A percentile compares a stretch with the other conserved stretches of the same genome.
phyloP scores from a whole-genome alignment of 1,140 invertebrate genomes.

The Drosophila azteca region DNA sequence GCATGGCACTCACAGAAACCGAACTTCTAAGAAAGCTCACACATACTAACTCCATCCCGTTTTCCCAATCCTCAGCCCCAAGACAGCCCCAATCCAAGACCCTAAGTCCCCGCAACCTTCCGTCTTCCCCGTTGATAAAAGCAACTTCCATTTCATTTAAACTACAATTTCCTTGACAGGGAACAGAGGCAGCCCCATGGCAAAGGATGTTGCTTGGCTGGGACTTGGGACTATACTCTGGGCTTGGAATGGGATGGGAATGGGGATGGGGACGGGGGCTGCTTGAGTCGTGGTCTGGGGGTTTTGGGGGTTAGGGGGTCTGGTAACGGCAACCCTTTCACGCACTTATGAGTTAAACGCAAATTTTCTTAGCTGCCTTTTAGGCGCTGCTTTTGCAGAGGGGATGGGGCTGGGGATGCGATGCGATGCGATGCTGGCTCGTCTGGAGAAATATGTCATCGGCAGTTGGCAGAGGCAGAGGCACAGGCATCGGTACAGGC shows the following conservation, averaged over 20 bases:
- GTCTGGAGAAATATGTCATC: slow-evolving; percentile 82
- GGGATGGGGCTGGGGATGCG: background rate
- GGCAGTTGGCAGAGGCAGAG: slow-evolving; percentile 60
- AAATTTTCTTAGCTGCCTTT: slow-evolving; percentile 82
- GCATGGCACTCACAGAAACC: slow-evolving; percentile 4
- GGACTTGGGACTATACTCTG: slow-evolving; percentile 8
- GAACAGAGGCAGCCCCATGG: slow-evolving; percentile 63
- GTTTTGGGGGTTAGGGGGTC: too few relatives aligned
- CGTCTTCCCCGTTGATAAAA: slow-evolving; percentile 74
- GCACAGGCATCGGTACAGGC: background rate
- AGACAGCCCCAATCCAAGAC: slow-evolving; percentile 22
- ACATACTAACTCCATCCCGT: slow-evolving; percentile 44
- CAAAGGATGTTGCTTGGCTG: slow-evolving; percentile 27
- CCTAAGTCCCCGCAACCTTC: slow-evolving; percentile 14
- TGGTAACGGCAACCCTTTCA: slow-evolving; percentile 70
- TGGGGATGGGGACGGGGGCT: slow-evolving; percentile 4
- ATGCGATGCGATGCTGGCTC: slow-evolving; percentile 24
- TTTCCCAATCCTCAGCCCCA: slow-evolving; percentile 8
- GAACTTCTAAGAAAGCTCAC: slow-evolving; percentile 74
- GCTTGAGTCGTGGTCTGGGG: slow-evolving; percentile 3
- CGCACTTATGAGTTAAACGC: slow-evolving; percentile 82
- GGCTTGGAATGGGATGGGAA: slow-evolving; percentile 5
- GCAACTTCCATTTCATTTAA: slow-evolving; percentile 82
- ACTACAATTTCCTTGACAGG: slow-evolving; percentile 82
- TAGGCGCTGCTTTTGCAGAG: slow-evolving; percentile 54